Conservation (phyloP, 2,797 vertebrate species). For the Xenops minutus region DNA sequence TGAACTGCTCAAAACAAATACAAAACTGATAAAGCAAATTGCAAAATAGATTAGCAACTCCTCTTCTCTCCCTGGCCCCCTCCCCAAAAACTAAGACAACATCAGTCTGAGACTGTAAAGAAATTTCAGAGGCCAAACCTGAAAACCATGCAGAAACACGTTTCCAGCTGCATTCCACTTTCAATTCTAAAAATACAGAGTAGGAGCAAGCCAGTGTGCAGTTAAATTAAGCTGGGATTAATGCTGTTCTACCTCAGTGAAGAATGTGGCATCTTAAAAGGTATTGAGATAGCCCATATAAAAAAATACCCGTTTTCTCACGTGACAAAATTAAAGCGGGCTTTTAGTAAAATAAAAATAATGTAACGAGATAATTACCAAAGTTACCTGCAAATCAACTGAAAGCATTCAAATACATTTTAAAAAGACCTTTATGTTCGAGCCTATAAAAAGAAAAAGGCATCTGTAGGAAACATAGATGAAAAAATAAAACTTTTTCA, state of each 20-base stretch:
- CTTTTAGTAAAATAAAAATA: neutral
- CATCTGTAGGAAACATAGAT: constrained; percentile 55
- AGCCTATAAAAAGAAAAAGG: constrained; percentile 55
- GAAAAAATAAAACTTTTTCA: constrained; percentile 73
- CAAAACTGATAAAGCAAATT: neutral
- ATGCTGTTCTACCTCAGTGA: neutral
- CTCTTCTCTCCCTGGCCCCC: neutral
- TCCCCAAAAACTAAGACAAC: neutral
- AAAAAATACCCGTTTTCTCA: constrained; percentile 54
- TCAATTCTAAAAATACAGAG: neutral
- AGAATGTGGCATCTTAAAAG: neutral
- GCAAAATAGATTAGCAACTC: neutral
- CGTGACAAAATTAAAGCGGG: constrained; percentile 45
- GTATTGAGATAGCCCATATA: neutral
- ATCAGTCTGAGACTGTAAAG: neutral
- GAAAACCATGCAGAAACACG: neutral
- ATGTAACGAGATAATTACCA: neutral
- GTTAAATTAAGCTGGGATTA: neutral
- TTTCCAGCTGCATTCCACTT: neutral
- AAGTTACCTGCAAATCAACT: constrained; percentile 32
- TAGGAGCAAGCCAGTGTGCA: neutral
- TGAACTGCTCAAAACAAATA: neutral
- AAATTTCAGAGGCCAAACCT: neutral
- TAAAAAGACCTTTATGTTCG: constrained; percentile 32
- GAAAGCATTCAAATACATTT: constrained; percentile 49